Evolutionary conservation across 2,113 vertebrate species (phyloP), one percentile per base, ranked within the genome.

Genomic region (Aldabrachelys gigantea): DNA sequence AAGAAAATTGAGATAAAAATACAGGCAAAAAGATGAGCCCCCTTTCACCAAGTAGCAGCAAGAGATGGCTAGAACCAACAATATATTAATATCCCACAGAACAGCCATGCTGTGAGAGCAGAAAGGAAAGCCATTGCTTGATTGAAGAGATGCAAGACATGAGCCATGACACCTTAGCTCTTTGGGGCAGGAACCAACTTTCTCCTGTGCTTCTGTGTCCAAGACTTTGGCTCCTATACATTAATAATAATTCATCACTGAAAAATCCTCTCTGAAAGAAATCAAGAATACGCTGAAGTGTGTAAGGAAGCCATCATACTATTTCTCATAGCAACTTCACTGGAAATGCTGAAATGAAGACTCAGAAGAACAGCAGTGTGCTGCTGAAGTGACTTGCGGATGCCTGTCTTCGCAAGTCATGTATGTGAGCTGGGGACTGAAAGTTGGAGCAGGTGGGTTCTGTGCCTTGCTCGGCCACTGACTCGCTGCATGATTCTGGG

Each of bases 301-400:
- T 78, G 41, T 49, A 29, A 49, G 21, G 13, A 78, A 49, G 76
- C 13, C 24, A 25, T 44, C 12, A 5, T 14, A 8, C 12, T 47
- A 25, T 29, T 53, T n/a, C 13, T 25, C 53, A 57, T 27, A 44
- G 11, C 1, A 35, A 4, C 24, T 81, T 80, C 69, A 21, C 52
- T n/a, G 52, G 35, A 9, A 0, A 1, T 29, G 57, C 47, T n/a
- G 21, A 57, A 86, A 84, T 80, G 21, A 24, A 88, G 65, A 0
- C 11, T 17, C 4, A 25, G 13, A 12, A n/a, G 3, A 31, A 10
- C 0, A 81, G 16, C 47, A 0, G 1, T 31, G 21, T 56, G 13
- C 3, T 59, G 6, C 69, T 82, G 88, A 17, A 7, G 52, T 88
- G 72, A 16, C 1, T 1, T 29, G 78, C 38, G 79, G 79, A 52